Evolutionary conservation across 92 coral and sea anemone genomes (phyloP), one percentile per base, ranked within the genome.

Genomic region (Paramuricea clavata): DNA sequence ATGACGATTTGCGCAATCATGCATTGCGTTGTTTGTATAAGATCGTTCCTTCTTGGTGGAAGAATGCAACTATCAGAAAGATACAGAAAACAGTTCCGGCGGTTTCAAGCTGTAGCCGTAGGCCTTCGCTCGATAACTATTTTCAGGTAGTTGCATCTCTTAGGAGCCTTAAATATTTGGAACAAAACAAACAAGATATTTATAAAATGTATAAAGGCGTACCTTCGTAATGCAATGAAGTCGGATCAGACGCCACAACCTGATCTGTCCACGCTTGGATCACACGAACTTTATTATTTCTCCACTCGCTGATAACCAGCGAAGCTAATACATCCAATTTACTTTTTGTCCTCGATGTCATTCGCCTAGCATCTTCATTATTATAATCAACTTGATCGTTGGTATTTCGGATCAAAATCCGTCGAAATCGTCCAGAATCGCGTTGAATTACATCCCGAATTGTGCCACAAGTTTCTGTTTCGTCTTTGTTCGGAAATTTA

Each of bases 151-250:
- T 47, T 10, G 52, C 52, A 47, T 9, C 52, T 1, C 16, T 47
- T 12, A 8, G 22, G 19, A 49, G 5, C 15, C 13, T 49, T 57
- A 11, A 9, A 26, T 10, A 30, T n/a, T 12, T 28, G 12, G 26
- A 17, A 23, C 42, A 33, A 25, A 12, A 11, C 44, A 23, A 13
- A 12, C 12, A 49, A 12, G 5, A 21, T 44, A 22, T 32, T n/a
- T 41, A 34, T 64, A 27, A 47, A 25, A 79, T 26, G 23, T 23
- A 19, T 27, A 31, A 52, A 15, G 43, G n/a, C 89, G n/a, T 75
- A 96, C 99, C 99, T 94, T 96, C 99, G 64, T 93, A 96, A 67
- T 96, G 99, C 0, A 96, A 90, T 7, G 95, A 94, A 1, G 83
- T 89, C 17, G 79, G 85, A 21, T 91, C 88, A 9, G 75, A 72